Conservation (phyloP, 2,888 invertebrate species). For the Baccha elongata region DNA sequence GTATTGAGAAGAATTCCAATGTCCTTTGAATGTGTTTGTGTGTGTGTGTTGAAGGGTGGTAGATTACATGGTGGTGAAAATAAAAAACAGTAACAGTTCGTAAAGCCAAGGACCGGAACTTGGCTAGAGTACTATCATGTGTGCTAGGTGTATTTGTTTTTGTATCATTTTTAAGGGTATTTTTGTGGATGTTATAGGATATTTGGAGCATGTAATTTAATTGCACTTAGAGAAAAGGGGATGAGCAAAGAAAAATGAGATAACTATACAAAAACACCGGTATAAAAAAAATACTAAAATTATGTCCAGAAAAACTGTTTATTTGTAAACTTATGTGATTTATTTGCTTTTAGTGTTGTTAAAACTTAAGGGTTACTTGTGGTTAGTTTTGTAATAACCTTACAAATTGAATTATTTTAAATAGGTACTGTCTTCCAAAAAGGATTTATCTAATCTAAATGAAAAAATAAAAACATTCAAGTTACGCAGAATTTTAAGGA, state of each 20-base stretch:
- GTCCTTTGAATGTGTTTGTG: constrained; percentile 2
- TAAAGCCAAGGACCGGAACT: constrained; percentile 73
- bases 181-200: constrained; percentile 70
- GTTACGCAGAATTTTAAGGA: no score
- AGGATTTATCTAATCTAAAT: no score
- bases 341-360: constrained; percentile 38
- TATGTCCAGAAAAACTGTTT: constrained; percentile 37
- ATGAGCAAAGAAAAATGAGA: background rate
- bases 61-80: constrained; percentile 52
- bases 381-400: constrained; percentile 26
- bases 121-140: constrained; percentile 69
- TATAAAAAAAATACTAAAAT: background rate
- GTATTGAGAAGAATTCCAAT: constrained; percentile 35
- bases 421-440: no score
- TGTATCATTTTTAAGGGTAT: constrained; percentile 65
- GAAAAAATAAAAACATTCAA: no score
- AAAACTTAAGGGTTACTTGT: constrained; percentile 25
- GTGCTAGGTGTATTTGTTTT: constrained; percentile 61
- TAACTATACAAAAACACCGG: constrained; percentile 7
- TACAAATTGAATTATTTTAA: background rate
- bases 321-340: constrained; percentile 54
- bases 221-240: constrained; percentile 55
- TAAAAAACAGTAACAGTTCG: constrained; percentile 49
- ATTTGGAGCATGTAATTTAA: constrained; percentile 74
- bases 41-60: constrained; percentile 37